phyloP scores from a whole-genome alignment of 2,113 vertebrate genomes.

The Ammospiza caudacuta region DNA sequence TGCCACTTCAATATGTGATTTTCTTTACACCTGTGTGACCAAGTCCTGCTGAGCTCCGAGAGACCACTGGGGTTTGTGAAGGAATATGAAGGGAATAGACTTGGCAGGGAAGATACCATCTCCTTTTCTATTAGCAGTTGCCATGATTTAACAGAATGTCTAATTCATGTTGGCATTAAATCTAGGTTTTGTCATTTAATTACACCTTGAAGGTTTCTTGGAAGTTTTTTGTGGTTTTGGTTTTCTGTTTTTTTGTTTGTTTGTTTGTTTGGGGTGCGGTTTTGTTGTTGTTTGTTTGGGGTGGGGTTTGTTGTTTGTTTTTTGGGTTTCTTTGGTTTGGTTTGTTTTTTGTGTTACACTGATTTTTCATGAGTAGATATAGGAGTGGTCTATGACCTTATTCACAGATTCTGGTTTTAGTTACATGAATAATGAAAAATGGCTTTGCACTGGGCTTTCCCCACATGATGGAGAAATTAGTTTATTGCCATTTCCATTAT shows the following conservation, averaged over 20 bases:
- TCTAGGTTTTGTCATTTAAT: neutral
- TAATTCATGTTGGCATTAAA: neutral
- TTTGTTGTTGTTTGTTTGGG: neutral
- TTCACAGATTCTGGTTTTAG: neutral
- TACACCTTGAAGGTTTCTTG: neutral
- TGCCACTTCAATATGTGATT: accelerated
- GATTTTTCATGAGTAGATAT: neutral
- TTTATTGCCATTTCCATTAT: neutral
- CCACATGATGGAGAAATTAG: neutral
- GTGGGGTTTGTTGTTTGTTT: neutral
- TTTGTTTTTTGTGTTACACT: neutral
- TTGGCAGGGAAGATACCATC: neutral
- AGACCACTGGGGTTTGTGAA: neutral
- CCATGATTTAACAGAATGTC: neutral
- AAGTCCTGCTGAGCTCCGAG: neutral
- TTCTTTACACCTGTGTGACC: neutral
- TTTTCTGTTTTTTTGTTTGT: too few species aligned
- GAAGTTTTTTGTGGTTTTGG: neutral
- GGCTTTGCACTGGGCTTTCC: neutral
- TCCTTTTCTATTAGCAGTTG: neutral
- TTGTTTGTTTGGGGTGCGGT: neutral
- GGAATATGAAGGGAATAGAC: neutral
- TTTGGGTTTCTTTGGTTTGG: neutral
- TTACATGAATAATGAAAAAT: neutral
- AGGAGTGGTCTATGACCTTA: neutral